Percentiles rank a stretch among this genome's conserved stretches.
phyloP scores from a whole-genome alignment of 2,888 invertebrate genomes.

The Tetrapedia diversipes region DNA sequence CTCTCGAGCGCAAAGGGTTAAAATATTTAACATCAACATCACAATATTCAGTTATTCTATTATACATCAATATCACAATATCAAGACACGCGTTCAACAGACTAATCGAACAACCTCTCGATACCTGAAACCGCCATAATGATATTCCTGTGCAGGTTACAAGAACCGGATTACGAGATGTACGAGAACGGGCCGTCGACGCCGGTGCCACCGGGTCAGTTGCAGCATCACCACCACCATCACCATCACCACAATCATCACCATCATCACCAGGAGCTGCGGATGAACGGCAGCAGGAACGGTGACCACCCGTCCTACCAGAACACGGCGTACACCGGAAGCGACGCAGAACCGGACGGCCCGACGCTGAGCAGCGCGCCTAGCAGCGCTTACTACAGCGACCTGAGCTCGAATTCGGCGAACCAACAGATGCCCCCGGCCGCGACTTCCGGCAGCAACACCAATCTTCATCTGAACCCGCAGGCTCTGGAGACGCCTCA shows the following conservation, averaged over 20 bases:
- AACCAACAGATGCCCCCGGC: slow-evolving; percentile 74
- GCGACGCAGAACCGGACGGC: slow-evolving; percentile 84
- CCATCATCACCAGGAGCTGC: slow-evolving; percentile 72
- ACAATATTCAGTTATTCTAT: too few species aligned
- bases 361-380: slow-evolving; percentile 85
- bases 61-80: background rate
- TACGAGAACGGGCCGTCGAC: slow-evolving; percentile 81
- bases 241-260: slow-evolving; percentile 75
- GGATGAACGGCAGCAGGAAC: slow-evolving; percentile 69
- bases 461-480: slow-evolving; percentile 65
- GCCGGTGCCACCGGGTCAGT: slow-evolving; percentile 73
- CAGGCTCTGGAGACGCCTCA: slow-evolving; percentile 72
- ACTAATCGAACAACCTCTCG: slow-evolving; percentile 5
- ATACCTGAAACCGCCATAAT: slow-evolving; percentile 18
- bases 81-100: background rate
- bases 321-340: slow-evolving; percentile 87
- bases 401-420: slow-evolving; percentile 84
- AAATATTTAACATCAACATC: too few species aligned
- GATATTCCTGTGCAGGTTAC: slow-evolving; percentile 76
- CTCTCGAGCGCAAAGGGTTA: too few species aligned
- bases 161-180: slow-evolving; percentile 82
- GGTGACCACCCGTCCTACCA: slow-evolving; percentile 86
- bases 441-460: slow-evolving; percentile 55
- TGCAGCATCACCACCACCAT: slow-evolving; percentile 71
- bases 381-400: slow-evolving; percentile 90